These are phyloP conservation scores for Phoebastria nigripes DNA, from an alignment of 2,797 vertebrate genomes.

Conservation along the genomic window DNA sequence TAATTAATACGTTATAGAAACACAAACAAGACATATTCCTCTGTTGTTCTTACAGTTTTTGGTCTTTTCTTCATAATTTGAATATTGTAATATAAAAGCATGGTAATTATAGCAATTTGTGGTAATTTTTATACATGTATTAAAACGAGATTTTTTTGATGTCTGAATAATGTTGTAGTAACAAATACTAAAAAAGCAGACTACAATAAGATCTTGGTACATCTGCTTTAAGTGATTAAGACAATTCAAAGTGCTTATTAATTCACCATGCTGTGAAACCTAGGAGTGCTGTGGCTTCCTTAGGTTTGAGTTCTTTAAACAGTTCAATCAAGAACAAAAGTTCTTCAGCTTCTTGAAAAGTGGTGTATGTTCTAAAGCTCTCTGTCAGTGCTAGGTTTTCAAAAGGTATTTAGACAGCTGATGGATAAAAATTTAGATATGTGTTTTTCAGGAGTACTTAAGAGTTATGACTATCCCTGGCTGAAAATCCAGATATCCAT, in stretches of 20 bases:
- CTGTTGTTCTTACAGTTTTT: neutral
- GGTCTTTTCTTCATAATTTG: neutral
- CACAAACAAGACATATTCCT: neutral
- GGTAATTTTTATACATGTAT: neutral
- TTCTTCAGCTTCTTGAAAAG: neutral
- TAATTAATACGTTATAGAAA: neutral
- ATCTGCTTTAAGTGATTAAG: neutral
- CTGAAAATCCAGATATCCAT: neutral
- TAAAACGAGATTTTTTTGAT: neutral
- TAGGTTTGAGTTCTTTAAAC: neutral
- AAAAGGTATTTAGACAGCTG: neutral
- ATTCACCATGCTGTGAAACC: neutral
- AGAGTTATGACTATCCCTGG: neutral
- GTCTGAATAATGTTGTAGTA: neutral
- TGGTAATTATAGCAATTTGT: neutral
- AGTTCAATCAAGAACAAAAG: neutral
- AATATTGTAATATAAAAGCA: neutral
- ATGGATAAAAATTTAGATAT: neutral
- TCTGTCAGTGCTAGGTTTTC: neutral
- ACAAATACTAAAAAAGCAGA: neutral
- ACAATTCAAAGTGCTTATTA: neutral
- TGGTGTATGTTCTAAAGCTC: neutral
- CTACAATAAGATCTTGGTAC: neutral
- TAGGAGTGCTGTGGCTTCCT: neutral
- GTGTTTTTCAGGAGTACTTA: neutral